Conservation (phyloP, 2,888 invertebrate species). For the Mesorhabditis sp. region DNA sequence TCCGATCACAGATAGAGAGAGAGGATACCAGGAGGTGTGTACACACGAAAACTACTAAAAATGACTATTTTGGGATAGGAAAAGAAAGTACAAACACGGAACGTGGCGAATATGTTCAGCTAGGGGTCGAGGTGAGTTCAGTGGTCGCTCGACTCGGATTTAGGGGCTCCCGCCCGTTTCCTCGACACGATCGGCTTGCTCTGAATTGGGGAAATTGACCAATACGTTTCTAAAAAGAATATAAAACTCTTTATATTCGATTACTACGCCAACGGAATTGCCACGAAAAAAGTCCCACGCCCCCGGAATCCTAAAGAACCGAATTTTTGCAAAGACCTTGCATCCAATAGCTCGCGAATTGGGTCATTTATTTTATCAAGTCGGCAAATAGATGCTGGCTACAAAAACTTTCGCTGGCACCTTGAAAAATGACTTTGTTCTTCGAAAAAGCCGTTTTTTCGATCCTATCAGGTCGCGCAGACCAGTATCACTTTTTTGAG, state of each 20-base stretch:
- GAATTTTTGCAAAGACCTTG: too few relatives aligned
- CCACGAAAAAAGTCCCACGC: too few relatives aligned
- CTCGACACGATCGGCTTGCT: neutral
- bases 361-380: too few relatives aligned
- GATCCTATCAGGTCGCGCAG: neutral
- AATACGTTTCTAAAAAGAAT: neutral
- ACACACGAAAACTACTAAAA: neutral
- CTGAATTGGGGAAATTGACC: neutral
- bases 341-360: too few relatives aligned
- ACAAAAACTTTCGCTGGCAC: too few relatives aligned
- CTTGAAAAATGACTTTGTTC: neutral
- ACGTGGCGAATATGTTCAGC: neutral
- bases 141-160: slow-evolving; percentile 6
- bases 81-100: neutral
- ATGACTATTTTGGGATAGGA: neutral
- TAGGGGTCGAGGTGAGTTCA: neutral
- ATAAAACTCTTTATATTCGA: neutral
- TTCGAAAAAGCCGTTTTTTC: neutral
- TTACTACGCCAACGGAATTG: neutral
- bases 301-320: too few relatives aligned
- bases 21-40: slow-evolving; percentile 1
- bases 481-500: neutral
- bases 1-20: neutral
- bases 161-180: neutral
- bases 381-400: too few relatives aligned